Base-by-base conservation (phyloP, 1,140 invertebrate genomes). In the Drosophila aff. region DNA sequence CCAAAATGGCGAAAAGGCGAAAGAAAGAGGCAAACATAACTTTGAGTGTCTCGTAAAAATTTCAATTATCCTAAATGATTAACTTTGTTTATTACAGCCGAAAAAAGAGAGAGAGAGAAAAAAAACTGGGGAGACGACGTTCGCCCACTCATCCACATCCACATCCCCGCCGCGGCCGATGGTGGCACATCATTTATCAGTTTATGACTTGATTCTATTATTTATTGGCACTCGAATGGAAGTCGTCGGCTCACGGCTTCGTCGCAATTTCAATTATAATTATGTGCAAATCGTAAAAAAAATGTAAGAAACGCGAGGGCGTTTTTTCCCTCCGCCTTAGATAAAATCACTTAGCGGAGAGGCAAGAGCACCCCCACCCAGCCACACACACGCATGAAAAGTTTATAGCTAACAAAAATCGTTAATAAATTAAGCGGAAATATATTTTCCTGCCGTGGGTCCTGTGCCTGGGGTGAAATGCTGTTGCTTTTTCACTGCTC, bases 21-120 rank as follows among this genome's bases (percentile, higher is more conserved):
- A 46, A 49, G 33, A 62, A 69, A 57, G 49, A 43, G 49, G 50
- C 43, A 69, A 71, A 81, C 65, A 69, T 66, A 86, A 73, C 75
- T 69, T 86, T 76, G 81, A 82, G 77, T 83, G 80, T 89, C 76
- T 89, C 89, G 84, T 91, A 91, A 92, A 92, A 92, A 91, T 92
- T 92, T 92, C 90, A 92, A 92, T 92, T 92, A 92, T 92, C 89
- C 82, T 91, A 90, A 92, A 92, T 92, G 90, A 90, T 92, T 91
- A 91, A 92, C 89, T 91, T 92, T 84, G 82, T 92, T 92, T 85
- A 91, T 85, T 91, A 85, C 73, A 60, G 46, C 36, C 31, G 28
- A 36, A 60, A 52, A 23, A 16, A 49, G 46, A 8, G 46, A 21
- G 46, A n/a, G 6, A 33, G 9, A 23, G 16, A 23, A 57, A 36